Conservation (phyloP, 2,888 invertebrate species). For the Meliscaeva auricollis region DNA sequence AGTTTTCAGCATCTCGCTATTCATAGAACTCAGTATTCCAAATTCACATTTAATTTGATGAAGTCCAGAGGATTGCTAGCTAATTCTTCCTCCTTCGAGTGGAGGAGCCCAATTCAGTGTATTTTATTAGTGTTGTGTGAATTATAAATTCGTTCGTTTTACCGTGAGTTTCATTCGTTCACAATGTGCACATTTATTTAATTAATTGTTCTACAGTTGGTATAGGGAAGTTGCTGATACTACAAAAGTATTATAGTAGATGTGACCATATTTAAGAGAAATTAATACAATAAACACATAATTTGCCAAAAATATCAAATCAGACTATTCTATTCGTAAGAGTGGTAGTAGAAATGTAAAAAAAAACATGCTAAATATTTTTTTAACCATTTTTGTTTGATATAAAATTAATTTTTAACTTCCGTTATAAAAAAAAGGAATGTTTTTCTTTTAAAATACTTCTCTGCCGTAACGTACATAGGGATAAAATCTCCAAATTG, state of each 20-base stretch:
- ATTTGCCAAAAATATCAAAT: too few relatives aligned
- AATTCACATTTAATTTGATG: conserved; percentile 63
- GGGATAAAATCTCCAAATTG: too few relatives aligned
- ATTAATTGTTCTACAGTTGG: conserved; percentile 51
- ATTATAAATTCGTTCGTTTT: conserved; percentile 53
- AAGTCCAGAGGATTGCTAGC: conserved; percentile 53
- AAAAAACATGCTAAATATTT: too few relatives aligned
- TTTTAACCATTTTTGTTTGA: too few relatives aligned
- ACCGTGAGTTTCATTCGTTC: conserved; percentile 41
- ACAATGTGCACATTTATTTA: conserved; percentile 61
- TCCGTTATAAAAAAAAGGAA: too few relatives aligned
- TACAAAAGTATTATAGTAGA: background rate
- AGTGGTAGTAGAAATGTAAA: too few relatives aligned
- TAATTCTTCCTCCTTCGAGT: conserved; percentile 21
- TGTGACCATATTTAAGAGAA: background rate
- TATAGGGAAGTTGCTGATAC: background rate
- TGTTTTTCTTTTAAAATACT: too few relatives aligned
- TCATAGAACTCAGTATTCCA: conserved; percentile 29
- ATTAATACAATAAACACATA: too few relatives aligned
- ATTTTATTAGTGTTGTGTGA: conserved; percentile 1
- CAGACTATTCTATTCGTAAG: too few relatives aligned
- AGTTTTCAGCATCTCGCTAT: background rate
- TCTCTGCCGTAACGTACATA: too few relatives aligned
- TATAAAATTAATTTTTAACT: too few relatives aligned
- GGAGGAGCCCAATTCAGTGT: conserved; percentile 35